These are phyloP conservation scores for Pocillopora grandis DNA, from an alignment of 92 coral and sea anemone species.

Conservation along the genomic window DNA sequence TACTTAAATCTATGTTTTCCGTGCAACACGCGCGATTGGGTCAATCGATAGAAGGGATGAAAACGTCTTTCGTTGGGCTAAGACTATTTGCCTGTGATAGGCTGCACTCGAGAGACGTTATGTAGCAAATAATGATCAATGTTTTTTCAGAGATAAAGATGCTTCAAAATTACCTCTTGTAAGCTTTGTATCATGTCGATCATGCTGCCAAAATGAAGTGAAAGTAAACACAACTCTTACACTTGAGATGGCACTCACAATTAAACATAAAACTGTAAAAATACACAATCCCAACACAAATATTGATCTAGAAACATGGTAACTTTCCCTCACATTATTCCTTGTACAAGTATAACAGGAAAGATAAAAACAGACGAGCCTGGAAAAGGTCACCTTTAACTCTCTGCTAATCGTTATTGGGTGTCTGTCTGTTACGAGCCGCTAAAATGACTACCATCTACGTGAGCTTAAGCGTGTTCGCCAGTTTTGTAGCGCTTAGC, in stretches of 20 bases:
- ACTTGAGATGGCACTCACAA: slow-evolving; percentile 7
- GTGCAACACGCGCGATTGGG: neutral
- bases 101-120: neutral
- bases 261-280: slow-evolving; percentile 5
- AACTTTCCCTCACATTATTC: neutral
- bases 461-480: slow-evolving; percentile 23
- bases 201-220: slow-evolving; percentile 3
- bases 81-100: neutral
- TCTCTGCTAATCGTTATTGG: slow-evolving; percentile 21
- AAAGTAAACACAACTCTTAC: slow-evolving; percentile 10
- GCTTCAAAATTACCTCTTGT: neutral
- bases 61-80: slow-evolving; percentile 1
- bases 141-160: neutral
- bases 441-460: slow-evolving; percentile 14
- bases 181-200: slow-evolving; percentile 10
- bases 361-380: neutral
- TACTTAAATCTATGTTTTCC: slow-evolving; percentile 21
- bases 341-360: neutral
- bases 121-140: neutral
- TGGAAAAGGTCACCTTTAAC: neutral
- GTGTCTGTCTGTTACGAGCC: slow-evolving; percentile 22
- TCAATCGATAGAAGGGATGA: slow-evolving; percentile 9
- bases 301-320: slow-evolving; percentile 23
- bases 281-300: slow-evolving; percentile 12
- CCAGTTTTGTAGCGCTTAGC: neutral